Base-by-base conservation (phyloP, 2,113 vertebrate genomes). In the Labrus mixtus region DNA sequence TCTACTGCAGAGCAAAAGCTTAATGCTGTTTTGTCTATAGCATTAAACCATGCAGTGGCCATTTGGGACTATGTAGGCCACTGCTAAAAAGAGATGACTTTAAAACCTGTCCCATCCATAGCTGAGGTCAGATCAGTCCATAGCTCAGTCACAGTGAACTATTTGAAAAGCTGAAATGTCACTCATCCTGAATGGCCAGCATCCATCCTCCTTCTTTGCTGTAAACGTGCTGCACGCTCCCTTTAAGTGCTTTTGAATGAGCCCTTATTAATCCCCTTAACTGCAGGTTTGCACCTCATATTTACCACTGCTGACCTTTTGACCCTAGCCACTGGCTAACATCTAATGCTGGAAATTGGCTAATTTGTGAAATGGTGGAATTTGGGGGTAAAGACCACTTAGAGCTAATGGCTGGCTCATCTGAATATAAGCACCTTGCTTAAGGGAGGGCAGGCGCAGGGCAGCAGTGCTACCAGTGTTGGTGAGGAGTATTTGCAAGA, bases 301-400 rank as follows among this genome's bases (percentile, higher is more conserved):
- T 92, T 93, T 90, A 92, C 87, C 82, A 60, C 78, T 48, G 68
- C 80, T 91, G 87, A 92, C 89, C 90, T 92, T 90, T 92, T 87
- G 88, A 93, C 92, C 91, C 60, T 65, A 58, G 87, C 84, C 86
- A 89, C 76, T 56, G 89, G 90, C 90, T 86, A 90, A 83, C 80
- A 76, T 90, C 78, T 91, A 70, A 82, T 87, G 82, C 73, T 61
- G 76, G 68, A 91, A 92, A 92, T 92, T 83, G 85, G 84, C 85
- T 93, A 86, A 93, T 93, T 93, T 91, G 87, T 74, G 65, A 89
- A 91, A 93, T 91, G 86, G 87, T 82, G 67, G 83, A 85, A 90
- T 92, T 90, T 90, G 70, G 80, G 81, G 79, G 57, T 89, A 85
- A 91, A 92, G 90, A 91, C 88, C 89, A 91, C 88, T 93, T 91